phyloP scores from a whole-genome alignment of 2,113 vertebrate genomes.

The Kryptolebias marmoratus region DNA sequence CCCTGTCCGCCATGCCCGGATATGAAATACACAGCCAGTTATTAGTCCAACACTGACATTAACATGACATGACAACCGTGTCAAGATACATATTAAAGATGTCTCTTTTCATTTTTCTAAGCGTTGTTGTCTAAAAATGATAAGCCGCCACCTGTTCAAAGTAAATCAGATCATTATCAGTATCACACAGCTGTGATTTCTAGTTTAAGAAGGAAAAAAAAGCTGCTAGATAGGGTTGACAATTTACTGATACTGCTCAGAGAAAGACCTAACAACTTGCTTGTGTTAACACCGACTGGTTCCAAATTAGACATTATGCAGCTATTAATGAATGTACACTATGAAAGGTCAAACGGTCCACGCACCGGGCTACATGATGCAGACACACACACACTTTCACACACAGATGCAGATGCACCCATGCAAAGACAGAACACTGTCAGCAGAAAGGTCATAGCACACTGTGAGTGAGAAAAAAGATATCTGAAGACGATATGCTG shows the following conservation, averaged over 20 bases:
- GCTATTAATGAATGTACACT: constrained; percentile 54
- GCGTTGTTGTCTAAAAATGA: constrained; percentile 31
- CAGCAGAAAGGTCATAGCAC: constrained; percentile 66
- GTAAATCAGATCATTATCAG: constrained; percentile 34
- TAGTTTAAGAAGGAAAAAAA: constrained; percentile 30
- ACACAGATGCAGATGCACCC: constrained; percentile 41
- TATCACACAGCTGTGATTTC: constrained; percentile 22
- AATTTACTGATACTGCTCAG: constrained; percentile 10
- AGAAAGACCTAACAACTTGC: constrained; percentile 43
- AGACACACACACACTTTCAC: constrained; percentile 1
- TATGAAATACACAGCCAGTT: constrained; percentile 68
- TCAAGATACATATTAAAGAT: constrained; percentile 65
- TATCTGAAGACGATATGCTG: constrained; percentile 65
- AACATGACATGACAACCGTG: constrained; percentile 61
- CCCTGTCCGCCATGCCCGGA: constrained; percentile 52
- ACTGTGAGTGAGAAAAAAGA: constrained; percentile 49
- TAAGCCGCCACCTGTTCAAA: constrained; percentile 28
- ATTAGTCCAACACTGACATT: constrained; percentile 65
- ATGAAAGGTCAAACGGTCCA: constrained; percentile 61
- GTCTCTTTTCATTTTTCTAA: constrained; percentile 33
- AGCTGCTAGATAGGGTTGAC: constrained; percentile 14
- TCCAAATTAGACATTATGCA: constrained; percentile 48
- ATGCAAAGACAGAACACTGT: constrained; percentile 45
- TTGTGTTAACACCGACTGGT: constrained; percentile 13
- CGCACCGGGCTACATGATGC: constrained; percentile 20